Evolutionary conservation across 2,797 vertebrate species (phyloP).

Genomic region (Oryzias dopingdopingensis): DNA sequence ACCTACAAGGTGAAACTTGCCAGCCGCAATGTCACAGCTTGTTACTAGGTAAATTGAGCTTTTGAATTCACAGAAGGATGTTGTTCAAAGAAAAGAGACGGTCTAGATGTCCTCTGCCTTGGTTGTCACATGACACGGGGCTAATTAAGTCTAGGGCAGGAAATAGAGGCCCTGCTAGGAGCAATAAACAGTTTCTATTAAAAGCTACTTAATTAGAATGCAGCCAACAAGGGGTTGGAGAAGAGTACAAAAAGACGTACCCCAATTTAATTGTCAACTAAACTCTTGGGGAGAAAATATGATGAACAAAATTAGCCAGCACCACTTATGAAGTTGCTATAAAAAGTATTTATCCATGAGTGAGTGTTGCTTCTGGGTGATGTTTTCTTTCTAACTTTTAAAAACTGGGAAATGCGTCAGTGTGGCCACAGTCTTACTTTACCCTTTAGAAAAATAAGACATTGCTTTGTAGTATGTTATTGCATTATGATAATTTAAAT

Average conservation of each 20-base stretch:
- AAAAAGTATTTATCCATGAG: conserved; percentile 29
- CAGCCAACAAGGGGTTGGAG: conserved; percentile 68
- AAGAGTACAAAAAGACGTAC: conserved; percentile 67
- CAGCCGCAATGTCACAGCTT: not conserved
- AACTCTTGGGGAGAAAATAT: conserved; percentile 57
- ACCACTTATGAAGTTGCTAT: conserved; percentile 51
- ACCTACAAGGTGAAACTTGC: not conserved
- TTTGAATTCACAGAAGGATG: conserved; percentile 31
- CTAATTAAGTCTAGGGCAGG: conserved; percentile 67
- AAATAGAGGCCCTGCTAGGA: conserved; percentile 64
- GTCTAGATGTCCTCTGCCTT: conserved; percentile 59
- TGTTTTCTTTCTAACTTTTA: conserved; percentile 28
- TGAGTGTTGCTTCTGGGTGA: conserved; percentile 47
- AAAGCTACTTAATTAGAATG: conserved; percentile 72
- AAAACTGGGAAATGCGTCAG: conserved; percentile 6
- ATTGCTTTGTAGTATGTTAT: no score
- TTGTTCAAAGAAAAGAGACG: conserved; percentile 27
- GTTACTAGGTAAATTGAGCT: conserved; percentile 10
- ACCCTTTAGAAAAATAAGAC: no score
- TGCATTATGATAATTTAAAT: no score
- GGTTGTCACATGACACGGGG: conserved; percentile 55
- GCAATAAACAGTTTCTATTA: conserved; percentile 73
- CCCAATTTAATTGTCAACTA: conserved; percentile 64
- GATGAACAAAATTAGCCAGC: conserved; percentile 54
- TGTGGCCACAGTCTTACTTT: no score